Evolutionary conservation across 2,888 invertebrate species (phyloP).

Genomic region (Tipula confusa): DNA sequence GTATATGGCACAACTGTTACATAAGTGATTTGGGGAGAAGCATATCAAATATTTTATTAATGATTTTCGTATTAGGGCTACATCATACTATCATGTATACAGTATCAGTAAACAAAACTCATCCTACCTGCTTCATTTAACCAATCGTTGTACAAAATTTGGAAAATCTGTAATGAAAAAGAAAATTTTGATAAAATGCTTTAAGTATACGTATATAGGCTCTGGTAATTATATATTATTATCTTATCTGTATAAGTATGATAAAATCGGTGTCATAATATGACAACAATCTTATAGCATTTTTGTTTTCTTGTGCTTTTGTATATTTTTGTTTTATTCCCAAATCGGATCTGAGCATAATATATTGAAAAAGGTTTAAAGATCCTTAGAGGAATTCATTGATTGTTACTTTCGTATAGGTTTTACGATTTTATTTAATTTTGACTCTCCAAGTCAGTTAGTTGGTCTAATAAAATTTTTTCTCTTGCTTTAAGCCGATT

Average conservation of each 20-base stretch:
- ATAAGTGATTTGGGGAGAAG: not conserved
- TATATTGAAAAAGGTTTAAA: no score
- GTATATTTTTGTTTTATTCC: no score
- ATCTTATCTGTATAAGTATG: not conserved
- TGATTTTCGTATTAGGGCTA: not conserved
- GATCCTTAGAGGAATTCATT: no score
- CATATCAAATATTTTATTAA: not conserved
- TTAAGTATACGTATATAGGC: not conserved
- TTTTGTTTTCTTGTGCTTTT: no score
- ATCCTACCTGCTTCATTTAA: conserved; percentile 9
- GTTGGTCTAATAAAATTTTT: no score
- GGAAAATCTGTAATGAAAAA: conserved; percentile 14
- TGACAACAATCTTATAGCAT: not conserved
- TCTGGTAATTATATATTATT: not conserved
- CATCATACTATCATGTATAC: not conserved
- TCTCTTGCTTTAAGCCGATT: no score
- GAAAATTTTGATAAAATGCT: not conserved
- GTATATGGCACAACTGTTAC: not conserved
- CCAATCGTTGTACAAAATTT: not conserved
- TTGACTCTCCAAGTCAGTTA: no score
- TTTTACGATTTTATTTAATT: no score
- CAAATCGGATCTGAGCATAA: no score
- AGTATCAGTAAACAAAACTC: no score
- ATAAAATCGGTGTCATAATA: not conserved
- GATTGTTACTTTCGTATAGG: no score